Evolutionary conservation across 1,140 invertebrate species (phyloP).

Genomic region (Papilio polyxenes): DNA sequence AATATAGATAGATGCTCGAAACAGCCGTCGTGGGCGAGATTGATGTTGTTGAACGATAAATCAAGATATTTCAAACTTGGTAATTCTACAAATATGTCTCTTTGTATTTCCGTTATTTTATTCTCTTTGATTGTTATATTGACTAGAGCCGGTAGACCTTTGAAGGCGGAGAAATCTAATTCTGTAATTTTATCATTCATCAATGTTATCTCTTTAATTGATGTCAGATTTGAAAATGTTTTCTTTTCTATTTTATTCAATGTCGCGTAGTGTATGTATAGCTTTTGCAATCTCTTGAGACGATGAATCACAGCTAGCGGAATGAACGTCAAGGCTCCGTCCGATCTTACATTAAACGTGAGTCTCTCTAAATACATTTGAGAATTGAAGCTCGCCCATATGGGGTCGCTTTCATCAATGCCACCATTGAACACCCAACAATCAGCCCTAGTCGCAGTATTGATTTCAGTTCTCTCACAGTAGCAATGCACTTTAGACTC

Average conservation of each 20-base stretch:
- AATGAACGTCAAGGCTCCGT: slow-evolving; percentile 85
- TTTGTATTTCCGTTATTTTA: slow-evolving; percentile 86
- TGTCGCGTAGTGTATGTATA: slow-evolving; percentile 86
- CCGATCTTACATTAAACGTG: slow-evolving; percentile 84
- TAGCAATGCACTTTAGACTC: slow-evolving; percentile 79
- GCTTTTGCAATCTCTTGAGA: slow-evolving; percentile 83
- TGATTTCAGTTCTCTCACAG: slow-evolving; percentile 71
- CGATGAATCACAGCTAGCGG: slow-evolving; percentile 85
- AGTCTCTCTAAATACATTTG: slow-evolving; percentile 85
- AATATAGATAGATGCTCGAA: slow-evolving; percentile 85
- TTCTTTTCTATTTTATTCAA: slow-evolving; percentile 84
- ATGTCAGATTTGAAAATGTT: slow-evolving; percentile 86
- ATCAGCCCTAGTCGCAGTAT: slow-evolving; percentile 74
- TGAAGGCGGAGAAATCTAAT: slow-evolving; percentile 85
- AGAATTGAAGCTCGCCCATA: slow-evolving; percentile 86
- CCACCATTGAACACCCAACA: slow-evolving; percentile 86
- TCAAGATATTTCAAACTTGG: slow-evolving; percentile 84
- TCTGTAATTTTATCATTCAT: slow-evolving; percentile 85
- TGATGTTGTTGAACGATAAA: slow-evolving; percentile 87
- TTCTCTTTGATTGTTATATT: slow-evolving; percentile 87
- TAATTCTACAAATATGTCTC: slow-evolving; percentile 87
- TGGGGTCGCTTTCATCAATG: slow-evolving; percentile 82
- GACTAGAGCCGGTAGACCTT: slow-evolving; percentile 83
- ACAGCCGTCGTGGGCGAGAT: slow-evolving; percentile 85
- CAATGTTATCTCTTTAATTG: slow-evolving; percentile 85